Base-by-base conservation (phyloP, 2,797 vertebrate genomes). In the Rhinella marina region DNA sequence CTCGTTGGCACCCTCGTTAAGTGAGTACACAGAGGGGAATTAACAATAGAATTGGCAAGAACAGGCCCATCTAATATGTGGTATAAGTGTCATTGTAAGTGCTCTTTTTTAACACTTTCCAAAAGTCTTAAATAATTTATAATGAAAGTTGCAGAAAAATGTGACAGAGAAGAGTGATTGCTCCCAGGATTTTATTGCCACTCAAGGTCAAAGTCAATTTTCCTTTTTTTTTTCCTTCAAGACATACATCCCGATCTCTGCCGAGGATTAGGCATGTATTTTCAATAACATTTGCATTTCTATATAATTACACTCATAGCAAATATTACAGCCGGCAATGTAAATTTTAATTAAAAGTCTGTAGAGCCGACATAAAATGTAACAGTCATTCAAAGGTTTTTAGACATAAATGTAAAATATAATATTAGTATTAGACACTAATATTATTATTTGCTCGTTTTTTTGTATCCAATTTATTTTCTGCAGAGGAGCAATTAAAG, bases 51-150 rank as follows among this genome's bases (percentile, higher is more conserved):
- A 81, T 82, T 88, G 87, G 87, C 87, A 88, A 62, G 83, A 66
- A 59, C 32, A 56, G 84, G 50, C 80, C 78, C 78, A 82, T 88
- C 87, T 82, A 50, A 56, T 86, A 61, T 25, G 41, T 61, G 79
- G 64, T 73, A 73, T 70, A 84, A 85, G 81, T 83, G 81, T 85
- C 83, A 85, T 85, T 64, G 68, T 88, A 86, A 88, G 83, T 88
- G 83, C 83, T 85, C 78, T 64, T 86, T 88, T 88, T 88, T 88
- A 88, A 88, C 87, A 86, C 87, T 88, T 88, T 88, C 87, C 84
- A 88, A 88, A 88, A 86, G 87, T 82, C 87, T 77, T 88, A 88
- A 88, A 88, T 88, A 88, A 88, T 88, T 88, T 85, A 88, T 81
- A 88, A 88, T 86, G 84, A 88, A 86, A 86, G 83, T 82, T 82